These are phyloP conservation scores for Poliocrania exsul DNA, from an alignment of 2,797 vertebrate genomes.

Conservation along the genomic window DNA sequence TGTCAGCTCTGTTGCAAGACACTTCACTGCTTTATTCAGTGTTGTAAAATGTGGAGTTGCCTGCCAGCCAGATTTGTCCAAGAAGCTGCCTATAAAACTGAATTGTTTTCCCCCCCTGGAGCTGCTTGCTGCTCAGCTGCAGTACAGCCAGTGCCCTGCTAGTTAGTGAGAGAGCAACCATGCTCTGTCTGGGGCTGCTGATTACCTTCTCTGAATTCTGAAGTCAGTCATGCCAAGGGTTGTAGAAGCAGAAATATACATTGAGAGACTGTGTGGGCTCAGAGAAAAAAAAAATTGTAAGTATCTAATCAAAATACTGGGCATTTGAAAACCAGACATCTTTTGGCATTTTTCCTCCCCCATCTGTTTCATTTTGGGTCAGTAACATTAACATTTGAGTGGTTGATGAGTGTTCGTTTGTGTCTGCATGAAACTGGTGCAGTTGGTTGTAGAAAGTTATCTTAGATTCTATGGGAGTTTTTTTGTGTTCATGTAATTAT, in stretches of 20 bases:
- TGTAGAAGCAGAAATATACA: not conserved
- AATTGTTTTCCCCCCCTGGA: not conserved
- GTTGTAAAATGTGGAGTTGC: not conserved
- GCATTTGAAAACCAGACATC: not conserved
- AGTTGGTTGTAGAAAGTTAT: not conserved
- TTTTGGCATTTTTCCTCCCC: slow-evolving; percentile 26
- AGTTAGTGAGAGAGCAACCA: not conserved
- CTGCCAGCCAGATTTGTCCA: not conserved
- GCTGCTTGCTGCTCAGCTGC: not conserved
- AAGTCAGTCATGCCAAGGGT: not conserved
- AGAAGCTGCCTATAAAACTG: not conserved
- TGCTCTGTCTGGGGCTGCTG: not conserved
- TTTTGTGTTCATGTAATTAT: not conserved
- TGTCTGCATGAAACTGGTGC: not conserved
- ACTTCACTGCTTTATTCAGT: not conserved
- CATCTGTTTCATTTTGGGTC: slow-evolving; percentile 43
- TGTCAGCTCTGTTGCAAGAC: not conserved
- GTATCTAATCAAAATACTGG: slow-evolving; percentile 24
- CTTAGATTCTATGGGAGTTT: not conserved
- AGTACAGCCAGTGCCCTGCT: not conserved
- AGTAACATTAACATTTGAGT: not conserved
- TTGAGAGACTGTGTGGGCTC: not conserved
- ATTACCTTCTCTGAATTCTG: not conserved
- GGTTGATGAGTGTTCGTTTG: not conserved
- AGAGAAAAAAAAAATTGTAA: not conserved